phyloP scores from a whole-genome alignment of 2,888 invertebrate species.

The Leptopilina drosophilae region DNA sequence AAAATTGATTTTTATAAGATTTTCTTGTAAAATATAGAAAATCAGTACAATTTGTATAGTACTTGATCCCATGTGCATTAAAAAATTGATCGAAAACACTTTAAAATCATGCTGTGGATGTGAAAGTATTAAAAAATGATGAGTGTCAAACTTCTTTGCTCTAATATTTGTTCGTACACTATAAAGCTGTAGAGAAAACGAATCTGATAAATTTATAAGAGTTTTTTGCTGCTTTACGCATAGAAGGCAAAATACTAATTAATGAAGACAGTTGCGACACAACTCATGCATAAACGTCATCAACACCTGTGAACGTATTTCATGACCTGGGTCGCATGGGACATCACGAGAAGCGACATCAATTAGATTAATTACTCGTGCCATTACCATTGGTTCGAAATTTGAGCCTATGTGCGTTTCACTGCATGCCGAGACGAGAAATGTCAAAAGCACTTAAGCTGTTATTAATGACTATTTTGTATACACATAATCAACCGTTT shows the following conservation, averaged over 20 bases:
- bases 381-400: slow-evolving; percentile 63
- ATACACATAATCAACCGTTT: background rate
- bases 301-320: slow-evolving; percentile 66
- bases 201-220: slow-evolving; percentile 21
- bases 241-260: slow-evolving; percentile 67
- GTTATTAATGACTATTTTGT: slow-evolving; percentile 60
- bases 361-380: slow-evolving; percentile 73
- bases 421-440: slow-evolving; percentile 52
- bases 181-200: background rate
- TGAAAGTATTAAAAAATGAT: no score
- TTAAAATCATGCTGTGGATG: no score
- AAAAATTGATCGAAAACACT: no score
- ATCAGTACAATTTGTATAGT: no score
- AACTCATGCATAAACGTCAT: slow-evolving; percentile 67
- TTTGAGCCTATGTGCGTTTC: slow-evolving; percentile 28
- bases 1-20: no score
- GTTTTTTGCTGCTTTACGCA: background rate
- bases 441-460: slow-evolving; percentile 61
- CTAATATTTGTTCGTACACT: no score
- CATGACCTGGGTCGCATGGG: slow-evolving; percentile 48
- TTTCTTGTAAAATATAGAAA: no score
- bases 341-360: slow-evolving; percentile 60
- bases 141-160: no score
- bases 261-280: slow-evolving; percentile 69
- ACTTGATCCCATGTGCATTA: no score